Conservation (phyloP, 2,797 vertebrate genomes). For the Sebastes steindachneri region DNA sequence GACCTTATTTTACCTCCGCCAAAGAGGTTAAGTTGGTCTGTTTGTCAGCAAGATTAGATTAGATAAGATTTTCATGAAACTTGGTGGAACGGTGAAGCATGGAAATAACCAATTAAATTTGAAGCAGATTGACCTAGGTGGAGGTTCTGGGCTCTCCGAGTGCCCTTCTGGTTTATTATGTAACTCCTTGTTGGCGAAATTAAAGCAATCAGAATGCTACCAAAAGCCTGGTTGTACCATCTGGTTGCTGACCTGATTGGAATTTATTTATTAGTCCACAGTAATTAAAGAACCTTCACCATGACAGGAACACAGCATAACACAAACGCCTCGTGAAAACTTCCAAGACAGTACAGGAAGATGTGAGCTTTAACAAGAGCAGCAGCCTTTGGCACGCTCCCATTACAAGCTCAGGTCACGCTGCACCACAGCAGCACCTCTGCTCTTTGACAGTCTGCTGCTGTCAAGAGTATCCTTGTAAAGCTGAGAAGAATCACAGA, state of each 20-base stretch:
- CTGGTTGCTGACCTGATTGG: not conserved
- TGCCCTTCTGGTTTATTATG: not conserved
- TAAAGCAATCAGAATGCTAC: not conserved
- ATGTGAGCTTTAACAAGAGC: not conserved
- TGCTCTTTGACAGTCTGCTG: slow-evolving; percentile 4
- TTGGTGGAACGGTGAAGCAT: not conserved
- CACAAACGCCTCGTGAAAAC: slow-evolving; percentile 6
- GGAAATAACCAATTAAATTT: not conserved
- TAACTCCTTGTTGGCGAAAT: not conserved
- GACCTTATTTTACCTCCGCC: not conserved
- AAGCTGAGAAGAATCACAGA: not conserved
- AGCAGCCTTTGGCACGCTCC: slow-evolving; percentile 7
- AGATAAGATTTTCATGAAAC: not conserved
- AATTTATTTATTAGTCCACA: not conserved
- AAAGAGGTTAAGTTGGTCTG: not conserved
- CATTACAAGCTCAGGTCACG: not conserved
- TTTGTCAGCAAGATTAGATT: not conserved
- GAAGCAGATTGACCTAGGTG: no score
- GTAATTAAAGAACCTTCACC: not conserved
- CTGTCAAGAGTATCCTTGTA: not conserved
- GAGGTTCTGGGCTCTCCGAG: no score
- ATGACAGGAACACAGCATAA: not conserved
- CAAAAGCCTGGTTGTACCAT: not conserved
- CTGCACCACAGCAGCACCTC: not conserved
- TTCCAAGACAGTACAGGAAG: not conserved